Evolutionary conservation across 2,113 vertebrate genomes (phyloP).

Genomic region (Arenaria interpres): DNA sequence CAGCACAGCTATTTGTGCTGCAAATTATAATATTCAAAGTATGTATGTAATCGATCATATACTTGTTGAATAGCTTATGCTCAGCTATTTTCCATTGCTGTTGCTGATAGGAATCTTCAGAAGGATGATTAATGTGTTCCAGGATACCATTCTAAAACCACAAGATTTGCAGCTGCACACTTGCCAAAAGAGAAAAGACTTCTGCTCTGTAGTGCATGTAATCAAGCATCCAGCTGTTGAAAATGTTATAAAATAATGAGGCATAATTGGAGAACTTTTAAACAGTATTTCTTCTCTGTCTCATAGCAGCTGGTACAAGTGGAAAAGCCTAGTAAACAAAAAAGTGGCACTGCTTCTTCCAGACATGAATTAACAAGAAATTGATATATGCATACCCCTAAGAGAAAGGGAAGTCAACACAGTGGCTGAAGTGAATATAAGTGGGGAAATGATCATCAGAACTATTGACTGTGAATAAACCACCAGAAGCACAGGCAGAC

Average conservation of each 20-base stretch:
- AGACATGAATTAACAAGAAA: conserved; percentile 3
- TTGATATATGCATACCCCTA: background rate
- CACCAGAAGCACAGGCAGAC: background rate
- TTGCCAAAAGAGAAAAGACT: conserved; percentile 47
- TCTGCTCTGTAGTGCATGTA: conserved; percentile 39
- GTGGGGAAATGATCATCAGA: background rate
- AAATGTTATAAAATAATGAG: conserved; percentile 59
- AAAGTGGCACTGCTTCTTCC: background rate
- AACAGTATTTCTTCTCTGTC: conserved; percentile 28
- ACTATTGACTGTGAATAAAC: conserved; percentile 26
- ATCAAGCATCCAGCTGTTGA: conserved; percentile 66
- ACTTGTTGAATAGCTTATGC: background rate
- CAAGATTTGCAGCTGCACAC: conserved; percentile 55
- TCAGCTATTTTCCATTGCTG: background rate
- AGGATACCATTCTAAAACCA: conserved; percentile 4
- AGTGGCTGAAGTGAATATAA: background rate
- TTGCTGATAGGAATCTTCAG: conserved; percentile 1
- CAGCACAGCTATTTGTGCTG: background rate
- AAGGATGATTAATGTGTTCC: conserved; percentile 41
- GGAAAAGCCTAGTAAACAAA: conserved; percentile 29
- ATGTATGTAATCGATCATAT: background rate
- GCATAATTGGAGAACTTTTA: conserved; percentile 50
- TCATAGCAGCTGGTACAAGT: conserved; percentile 37
- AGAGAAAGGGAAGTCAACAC: background rate
- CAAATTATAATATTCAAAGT: conserved; percentile 11